Conservation (phyloP, 2,113 vertebrate species). For the Regulus satrapa region DNA sequence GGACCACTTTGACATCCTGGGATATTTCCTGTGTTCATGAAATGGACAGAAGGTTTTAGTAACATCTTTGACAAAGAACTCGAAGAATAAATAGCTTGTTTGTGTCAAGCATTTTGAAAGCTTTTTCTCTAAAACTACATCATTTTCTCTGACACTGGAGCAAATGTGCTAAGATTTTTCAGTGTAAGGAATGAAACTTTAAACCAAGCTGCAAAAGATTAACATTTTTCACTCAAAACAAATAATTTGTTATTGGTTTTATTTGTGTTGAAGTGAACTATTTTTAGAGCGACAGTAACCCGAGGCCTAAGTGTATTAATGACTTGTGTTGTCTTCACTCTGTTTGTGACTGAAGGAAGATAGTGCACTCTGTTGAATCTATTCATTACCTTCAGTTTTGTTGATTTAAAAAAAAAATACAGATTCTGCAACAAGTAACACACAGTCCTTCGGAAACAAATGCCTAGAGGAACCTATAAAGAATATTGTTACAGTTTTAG, state of each 20-base stretch:
- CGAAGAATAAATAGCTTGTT: constrained; percentile 76
- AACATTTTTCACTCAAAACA: constrained; percentile 28
- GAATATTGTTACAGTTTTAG: constrained; percentile 18
- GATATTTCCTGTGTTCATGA: constrained; percentile 52
- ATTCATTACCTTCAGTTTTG: constrained; percentile 7
- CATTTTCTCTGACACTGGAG: constrained; percentile 66
- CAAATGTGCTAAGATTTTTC: constrained; percentile 60
- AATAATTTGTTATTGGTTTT: background rate
- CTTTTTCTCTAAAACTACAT: constrained; percentile 72
- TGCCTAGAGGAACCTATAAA: constrained; percentile 29
- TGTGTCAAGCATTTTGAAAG: constrained; percentile 75
- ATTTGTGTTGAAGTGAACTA: constrained; percentile 20
- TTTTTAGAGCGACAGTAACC: constrained; percentile 1
- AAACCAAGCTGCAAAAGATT: constrained; percentile 29
- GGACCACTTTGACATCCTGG: constrained; percentile 76
- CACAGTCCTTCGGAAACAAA: constrained; percentile 54
- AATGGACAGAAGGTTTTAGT: constrained; percentile 68
- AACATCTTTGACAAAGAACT: constrained; percentile 73
- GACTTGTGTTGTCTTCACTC: constrained; percentile 38
- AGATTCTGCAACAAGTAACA: constrained; percentile 39
- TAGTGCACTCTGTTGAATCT: constrained; percentile 40
- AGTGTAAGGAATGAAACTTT: constrained; percentile 49
- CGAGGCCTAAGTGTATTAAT: constrained; percentile 53
- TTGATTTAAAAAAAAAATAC: background rate
- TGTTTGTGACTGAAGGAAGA: constrained; percentile 53